Evolutionary conservation across 2,113 vertebrate species (phyloP), one percentile per base, ranked within the genome.

Genomic region (Dinomys branickii): DNA sequence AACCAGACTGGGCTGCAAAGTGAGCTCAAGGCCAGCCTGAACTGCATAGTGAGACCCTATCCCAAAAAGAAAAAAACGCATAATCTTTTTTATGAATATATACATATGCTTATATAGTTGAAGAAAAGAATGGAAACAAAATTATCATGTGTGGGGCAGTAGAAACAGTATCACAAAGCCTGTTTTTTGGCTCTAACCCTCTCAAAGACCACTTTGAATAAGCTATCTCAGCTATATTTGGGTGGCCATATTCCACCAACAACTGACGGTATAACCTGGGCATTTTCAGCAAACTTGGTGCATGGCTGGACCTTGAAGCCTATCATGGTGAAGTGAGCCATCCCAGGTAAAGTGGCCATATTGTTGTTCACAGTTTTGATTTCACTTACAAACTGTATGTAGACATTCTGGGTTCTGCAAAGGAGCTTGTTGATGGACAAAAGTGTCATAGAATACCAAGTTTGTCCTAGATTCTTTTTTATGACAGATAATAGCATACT

Each of bases 401-500:
- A 61, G 5, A 54, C 22, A 38, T 94, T 93, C 80, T n/a, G 59
- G 10, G 8, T 38, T 90, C 63, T 90, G 7, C 33, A 91, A 35
- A 58, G 9, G 22, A 94, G 26, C 14, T 58, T 85, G 7, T 30
- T 56, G 81, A 77, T 67, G 56, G 44, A 41, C 67, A 88, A 59
- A 77, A 97, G 88, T 33, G 20, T 83, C n/a, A 50, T 1, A 56
- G 44, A 47, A 52, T 63, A 87, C 69, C 61, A 75, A 56, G 33
- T 80, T 44, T 85, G 47, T 90, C 52, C 80, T 82, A 81, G 28
- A 84, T 47, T 91, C 50, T 61, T 94, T 92, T 82, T 84, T 47
- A 69, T 94, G 81, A 92, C 54, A 86, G 80, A 92, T 67, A 50
- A 95, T 91, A 75, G 59, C 50, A 92, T 94, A 86, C 87, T 97